Percentiles rank a stretch among this genome's conserved stretches.
Conservation (phyloP, 2,797 vertebrate genomes). For the Gephyroberyx darwinii region DNA sequence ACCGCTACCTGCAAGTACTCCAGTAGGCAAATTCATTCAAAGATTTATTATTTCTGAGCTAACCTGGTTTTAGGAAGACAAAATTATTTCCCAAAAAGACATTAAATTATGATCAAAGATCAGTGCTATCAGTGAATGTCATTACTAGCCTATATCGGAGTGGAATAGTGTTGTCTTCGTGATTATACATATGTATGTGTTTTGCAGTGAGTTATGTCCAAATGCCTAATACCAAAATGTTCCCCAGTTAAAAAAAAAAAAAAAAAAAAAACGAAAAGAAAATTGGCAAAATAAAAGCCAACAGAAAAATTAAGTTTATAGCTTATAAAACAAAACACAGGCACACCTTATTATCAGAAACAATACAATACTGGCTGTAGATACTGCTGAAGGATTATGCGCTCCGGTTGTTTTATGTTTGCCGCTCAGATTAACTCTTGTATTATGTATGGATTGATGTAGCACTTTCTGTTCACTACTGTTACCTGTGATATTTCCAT, state of each 20-base stretch:
- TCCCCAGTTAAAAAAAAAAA: background rate
- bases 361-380: conserved; percentile 11
- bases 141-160: background rate
- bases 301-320: background rate
- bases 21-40: conserved; percentile 61
- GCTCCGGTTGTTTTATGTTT: background rate
- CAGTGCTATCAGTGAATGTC: conserved; percentile 24
- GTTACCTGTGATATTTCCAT: background rate
- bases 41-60: conserved; percentile 34
- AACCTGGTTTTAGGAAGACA: conserved; percentile 8
- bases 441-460: conserved; percentile 52
- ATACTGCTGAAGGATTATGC: conserved; percentile 28
- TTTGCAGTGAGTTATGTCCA: background rate
- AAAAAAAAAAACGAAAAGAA: conserved; percentile 10
- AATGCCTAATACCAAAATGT: too few relatives aligned
- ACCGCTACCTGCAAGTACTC: conserved; percentile 41
- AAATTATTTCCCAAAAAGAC: too few relatives aligned
- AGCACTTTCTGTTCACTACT: conserved; percentile 55
- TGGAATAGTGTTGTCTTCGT: background rate
- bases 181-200: fast-evolving
- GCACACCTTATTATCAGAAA: background rate
- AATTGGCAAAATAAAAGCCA: conserved; percentile 8
- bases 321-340: too few relatives aligned
- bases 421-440: background rate
- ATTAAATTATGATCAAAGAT: background rate